Percentiles rank a stretch among this genome's conserved stretches.
Evolutionary conservation across 2,888 invertebrate species (phyloP).

Genomic region (Drosophila trichaetosa): DNA sequence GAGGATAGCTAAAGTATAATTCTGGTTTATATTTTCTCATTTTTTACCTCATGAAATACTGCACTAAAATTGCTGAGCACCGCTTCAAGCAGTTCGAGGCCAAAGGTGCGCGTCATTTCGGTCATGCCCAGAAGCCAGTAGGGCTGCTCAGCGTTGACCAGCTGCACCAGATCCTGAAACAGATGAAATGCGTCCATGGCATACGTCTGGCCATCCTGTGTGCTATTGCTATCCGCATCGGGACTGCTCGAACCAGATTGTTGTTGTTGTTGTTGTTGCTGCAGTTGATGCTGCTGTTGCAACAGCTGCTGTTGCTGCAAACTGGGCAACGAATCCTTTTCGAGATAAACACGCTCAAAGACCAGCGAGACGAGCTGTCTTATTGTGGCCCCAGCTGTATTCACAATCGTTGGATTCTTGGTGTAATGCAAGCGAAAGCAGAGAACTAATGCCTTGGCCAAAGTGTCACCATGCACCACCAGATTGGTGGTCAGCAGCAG

Average conservation of each 20-base stretch:
- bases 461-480: conserved; percentile 96
- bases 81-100: conserved; percentile 96
- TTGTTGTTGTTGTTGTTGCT: conserved; percentile 3
- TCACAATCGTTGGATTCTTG: conserved; percentile 97
- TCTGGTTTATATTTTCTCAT: background rate
- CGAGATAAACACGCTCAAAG: conserved; percentile 90
- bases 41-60: conserved; percentile 91
- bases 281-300: conserved; percentile 30
- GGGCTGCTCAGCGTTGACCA: conserved; percentile 98
- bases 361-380: conserved; percentile 96
- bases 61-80: conserved; percentile 94
- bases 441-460: conserved; percentile 96
- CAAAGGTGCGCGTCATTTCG: conserved; percentile 98
- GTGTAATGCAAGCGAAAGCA: conserved; percentile 98
- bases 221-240: conserved; percentile 53
- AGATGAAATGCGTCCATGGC: conserved; percentile 97
- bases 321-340: conserved; percentile 74
- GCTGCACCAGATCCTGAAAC: conserved; percentile 98
- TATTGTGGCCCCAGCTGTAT: conserved; percentile 99
- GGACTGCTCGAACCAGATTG: conserved; percentile 33
- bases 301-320: conserved; percentile 64
- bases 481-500: conserved; percentile 97
- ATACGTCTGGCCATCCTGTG: conserved; percentile 91
- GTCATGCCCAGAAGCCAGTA: conserved; percentile 98
- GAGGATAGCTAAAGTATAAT: too few species aligned